A percentile compares a stretch with the other conserved stretches of the same genome.
These are phyloP conservation scores for Percina caprodes DNA, from an alignment of 2,113 vertebrate species.

Conservation along the genomic window DNA sequence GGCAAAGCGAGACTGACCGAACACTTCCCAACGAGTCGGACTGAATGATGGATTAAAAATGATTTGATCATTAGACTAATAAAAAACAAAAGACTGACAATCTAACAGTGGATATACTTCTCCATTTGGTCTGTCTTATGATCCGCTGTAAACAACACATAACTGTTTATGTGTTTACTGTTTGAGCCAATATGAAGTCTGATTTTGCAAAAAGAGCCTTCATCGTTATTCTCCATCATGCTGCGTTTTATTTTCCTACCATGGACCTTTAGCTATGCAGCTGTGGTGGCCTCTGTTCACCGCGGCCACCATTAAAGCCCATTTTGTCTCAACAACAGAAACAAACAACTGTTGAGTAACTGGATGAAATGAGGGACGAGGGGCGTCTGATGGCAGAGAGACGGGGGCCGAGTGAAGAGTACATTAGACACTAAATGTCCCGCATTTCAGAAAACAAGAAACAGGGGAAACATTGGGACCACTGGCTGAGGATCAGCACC, in stretches of 20 bases:
- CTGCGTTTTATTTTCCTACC: neutral
- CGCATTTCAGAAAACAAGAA: neutral
- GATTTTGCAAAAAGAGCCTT: neutral
- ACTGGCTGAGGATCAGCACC: neutral
- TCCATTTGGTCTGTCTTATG: no score
- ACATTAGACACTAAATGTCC: neutral
- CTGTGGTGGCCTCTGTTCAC: constrained; percentile 16
- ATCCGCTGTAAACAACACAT: neutral
- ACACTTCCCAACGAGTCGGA: neutral
- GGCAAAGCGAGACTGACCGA: neutral
- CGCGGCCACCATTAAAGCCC: constrained; percentile 19
- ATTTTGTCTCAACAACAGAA: constrained; percentile 16
- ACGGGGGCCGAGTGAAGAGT: neutral
- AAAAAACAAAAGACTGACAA: neutral
- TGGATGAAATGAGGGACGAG: constrained; percentile 29
- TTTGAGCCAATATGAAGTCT: neutral
- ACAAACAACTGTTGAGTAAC: neutral
- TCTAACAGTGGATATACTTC: neutral
- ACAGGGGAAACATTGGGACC: neutral
- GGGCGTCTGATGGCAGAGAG: neutral
- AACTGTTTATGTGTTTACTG: no score
- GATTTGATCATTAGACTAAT: neutral
- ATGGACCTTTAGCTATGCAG: neutral
- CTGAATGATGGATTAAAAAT: neutral
- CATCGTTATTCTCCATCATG: neutral